Evolutionary conservation across 2,888 invertebrate genomes (phyloP), one percentile per base, ranked within the genome.

Genomic region (Drosophila mettleri): DNA sequence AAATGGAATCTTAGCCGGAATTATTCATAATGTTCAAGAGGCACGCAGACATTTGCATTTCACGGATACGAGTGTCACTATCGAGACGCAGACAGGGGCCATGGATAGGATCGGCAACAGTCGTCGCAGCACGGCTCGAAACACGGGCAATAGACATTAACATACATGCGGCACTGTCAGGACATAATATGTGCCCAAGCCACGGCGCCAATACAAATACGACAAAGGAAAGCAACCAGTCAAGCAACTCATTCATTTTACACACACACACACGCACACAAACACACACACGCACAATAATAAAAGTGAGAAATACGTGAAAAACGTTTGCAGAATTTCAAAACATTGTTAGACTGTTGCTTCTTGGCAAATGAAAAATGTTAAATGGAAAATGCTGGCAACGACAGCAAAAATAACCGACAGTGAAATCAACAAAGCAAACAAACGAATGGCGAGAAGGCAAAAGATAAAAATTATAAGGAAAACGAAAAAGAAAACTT

Each of bases 11-110:
- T 82, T 86, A 77, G 68, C 78, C 79, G 82, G 87, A 86, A 86
- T 86, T 86, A 86, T 86, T 86, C 85, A 86, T 88, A 88, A 88
- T 88, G 87, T 82, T 74, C 74, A 84, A 80, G 80, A 81, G 86
- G 80, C 86, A 86, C 86, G 88, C 88, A 82, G 76, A 78, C 82
- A 86, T 88, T 86, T 88, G 84, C 89, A 86, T 86, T 88, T 79
- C 64, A 78, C 69, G 83, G 75, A 75, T 80, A 78, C 54, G 80
- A 82, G 86, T 82, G 88, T 78, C 87, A 86, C 86, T 83, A 84
- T 86, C 74, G 79, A 82, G 72, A 65, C 58, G 57, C 57, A 63
- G 81, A 57, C 55, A 62, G 53, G 46, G 52, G n/a, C 16, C 16
- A 6, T 5, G 43, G 16, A 22, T 5, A 4, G 39, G 43, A 38